Evolutionary conservation across 2,888 invertebrate genomes (phyloP), one percentile per base, ranked within the genome.

Genomic region (Copidosoma aretas): DNA sequence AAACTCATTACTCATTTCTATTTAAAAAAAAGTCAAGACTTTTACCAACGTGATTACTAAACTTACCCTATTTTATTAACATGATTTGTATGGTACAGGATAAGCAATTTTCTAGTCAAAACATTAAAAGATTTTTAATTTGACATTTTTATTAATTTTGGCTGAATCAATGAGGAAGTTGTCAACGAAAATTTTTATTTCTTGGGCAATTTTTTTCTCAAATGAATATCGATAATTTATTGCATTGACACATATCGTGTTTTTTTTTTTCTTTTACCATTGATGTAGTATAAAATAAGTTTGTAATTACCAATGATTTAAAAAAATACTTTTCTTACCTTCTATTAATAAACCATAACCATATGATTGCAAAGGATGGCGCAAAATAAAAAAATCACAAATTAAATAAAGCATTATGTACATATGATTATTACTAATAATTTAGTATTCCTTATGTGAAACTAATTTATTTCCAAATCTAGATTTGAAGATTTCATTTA

Each of bases 61-160:
- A 71, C 71, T 71, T 71, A 71, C 71, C 71, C 71, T 71, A 71
- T 58, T 51, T 54, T 59, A 64, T 71, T 69, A 67, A 69, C 63
- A 67, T 64, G 60, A 67, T 71, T 71, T 62, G 68, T 64, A 67
- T 69, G 67, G 71, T 71, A 71, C 71, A 71, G 71, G 69, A 71
- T 67, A 64, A 71, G 64, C 68, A 67, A 67, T 39, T 67, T 67
- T 71, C 71, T 71, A 71, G 67, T 69, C 65, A 65, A 71, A 69
- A 71, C 67, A 69, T 67, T 64, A 69, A 71, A 71, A 69, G 43
- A 68, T 60, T 69, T 71, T 71, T 64, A 68, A 71, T 68, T 68
- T 67, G 64, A 58, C 61, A 65, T 68, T 68, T 67, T 51, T 43
- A 41, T 64, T 56, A 12, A 52, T 61, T 24, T 70, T 63, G 12